Conservation (phyloP, 2,113 vertebrate species). For the Cichladusa arquata region DNA sequence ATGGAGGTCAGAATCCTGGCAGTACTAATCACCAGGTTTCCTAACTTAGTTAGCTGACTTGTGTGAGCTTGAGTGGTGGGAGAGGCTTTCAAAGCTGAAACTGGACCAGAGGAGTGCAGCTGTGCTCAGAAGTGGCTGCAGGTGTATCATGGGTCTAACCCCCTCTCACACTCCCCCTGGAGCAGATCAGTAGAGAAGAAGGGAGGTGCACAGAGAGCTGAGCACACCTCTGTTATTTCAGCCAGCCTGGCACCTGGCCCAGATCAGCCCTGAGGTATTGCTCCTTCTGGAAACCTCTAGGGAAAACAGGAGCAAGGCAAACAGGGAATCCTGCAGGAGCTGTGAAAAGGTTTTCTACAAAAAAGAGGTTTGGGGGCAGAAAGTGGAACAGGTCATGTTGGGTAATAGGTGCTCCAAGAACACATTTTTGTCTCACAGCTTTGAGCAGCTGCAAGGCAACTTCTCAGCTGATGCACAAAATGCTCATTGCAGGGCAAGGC, state of each 20-base stretch:
- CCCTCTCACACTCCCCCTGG: not conserved
- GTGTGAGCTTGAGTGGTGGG: not conserved
- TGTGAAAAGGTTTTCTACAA: not conserved
- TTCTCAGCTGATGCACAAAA: not conserved
- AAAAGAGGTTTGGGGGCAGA: not conserved
- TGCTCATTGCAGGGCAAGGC: not conserved
- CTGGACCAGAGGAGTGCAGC: not conserved
- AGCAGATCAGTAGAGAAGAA: not conserved
- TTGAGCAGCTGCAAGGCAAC: not conserved
- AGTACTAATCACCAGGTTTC: not conserved
- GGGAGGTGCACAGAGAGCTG: not conserved
- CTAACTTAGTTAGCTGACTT: not conserved
- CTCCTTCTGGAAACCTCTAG: not conserved
- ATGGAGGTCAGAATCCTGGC: not conserved
- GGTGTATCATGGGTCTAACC: not conserved
- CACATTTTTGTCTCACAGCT: not conserved
- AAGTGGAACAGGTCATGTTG: not conserved
- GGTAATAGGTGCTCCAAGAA: not conserved
- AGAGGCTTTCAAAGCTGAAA: not conserved
- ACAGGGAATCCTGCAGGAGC: not conserved
- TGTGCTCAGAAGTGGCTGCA: not conserved
- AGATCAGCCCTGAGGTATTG: not conserved
- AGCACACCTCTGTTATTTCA: not conserved
- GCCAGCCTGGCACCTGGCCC: not conserved
- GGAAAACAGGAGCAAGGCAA: not conserved